Evolutionary conservation across 2,888 invertebrate genomes (phyloP).

Genomic region (Prosopocoilus inquinatus): DNA sequence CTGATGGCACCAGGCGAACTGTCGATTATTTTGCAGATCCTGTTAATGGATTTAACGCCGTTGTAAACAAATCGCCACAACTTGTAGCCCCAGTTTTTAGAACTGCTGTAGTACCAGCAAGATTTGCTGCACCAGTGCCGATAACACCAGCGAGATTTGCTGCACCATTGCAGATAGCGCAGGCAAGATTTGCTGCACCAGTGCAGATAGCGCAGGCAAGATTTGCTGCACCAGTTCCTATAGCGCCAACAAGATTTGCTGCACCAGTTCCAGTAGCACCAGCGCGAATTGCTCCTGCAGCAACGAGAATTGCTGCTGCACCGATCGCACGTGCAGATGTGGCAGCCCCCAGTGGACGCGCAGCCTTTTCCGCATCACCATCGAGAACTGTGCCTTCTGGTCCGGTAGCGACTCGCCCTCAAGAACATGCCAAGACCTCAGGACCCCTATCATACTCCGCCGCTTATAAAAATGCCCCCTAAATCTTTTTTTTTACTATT

Average conservation of each 20-base stretch:
- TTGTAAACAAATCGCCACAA: constrained; percentile 58
- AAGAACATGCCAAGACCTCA: no score
- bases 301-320: constrained; percentile 1
- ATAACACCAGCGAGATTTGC: constrained; percentile 34
- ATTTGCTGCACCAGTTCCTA: constrained; percentile 31
- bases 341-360: no score
- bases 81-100: constrained; percentile 25
- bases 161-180: constrained; percentile 36
- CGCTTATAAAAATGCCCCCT: no score
- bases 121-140: constrained; percentile 37
- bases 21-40: constrained; percentile 67
- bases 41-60: constrained; percentile 64
- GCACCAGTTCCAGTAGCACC: constrained; percentile 13
- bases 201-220: constrained; percentile 31
- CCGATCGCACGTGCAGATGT: background rate
- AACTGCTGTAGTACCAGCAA: constrained; percentile 29
- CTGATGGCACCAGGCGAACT: constrained; percentile 62
- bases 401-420: no score
- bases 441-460: no score
- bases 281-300: constrained; percentile 15
- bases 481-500: no score
- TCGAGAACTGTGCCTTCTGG: no score
- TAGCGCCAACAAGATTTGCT: constrained; percentile 15
- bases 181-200: constrained; percentile 40
- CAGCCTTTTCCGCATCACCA: no score